Percentiles rank a stretch among this genome's conserved stretches.
Conservation (phyloP, 2,113 vertebrate genomes). For the Vulpes ferrilata region DNA sequence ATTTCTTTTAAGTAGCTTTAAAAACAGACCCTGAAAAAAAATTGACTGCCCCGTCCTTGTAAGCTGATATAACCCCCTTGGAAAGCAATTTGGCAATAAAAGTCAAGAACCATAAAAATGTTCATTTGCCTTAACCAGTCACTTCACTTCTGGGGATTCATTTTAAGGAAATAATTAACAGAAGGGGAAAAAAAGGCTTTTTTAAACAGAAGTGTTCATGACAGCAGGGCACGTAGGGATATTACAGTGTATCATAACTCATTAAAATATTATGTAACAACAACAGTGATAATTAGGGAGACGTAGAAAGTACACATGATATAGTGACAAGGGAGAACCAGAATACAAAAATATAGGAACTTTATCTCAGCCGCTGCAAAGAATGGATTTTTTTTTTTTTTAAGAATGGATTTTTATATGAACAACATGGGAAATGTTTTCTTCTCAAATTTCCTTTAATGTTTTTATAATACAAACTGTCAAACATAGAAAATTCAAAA, state of each 20-base stretch:
- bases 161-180: constrained; percentile 51
- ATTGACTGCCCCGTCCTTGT: not conserved
- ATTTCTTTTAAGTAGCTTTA: constrained; percentile 63
- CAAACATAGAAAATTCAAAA: constrained; percentile 14
- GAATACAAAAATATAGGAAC: not conserved
- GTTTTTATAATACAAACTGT: not conserved
- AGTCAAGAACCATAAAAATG: constrained; percentile 48
- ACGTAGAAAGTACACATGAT: not conserved
- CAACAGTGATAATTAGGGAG: not conserved
- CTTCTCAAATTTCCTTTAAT: not conserved
- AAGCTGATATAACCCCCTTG: constrained; percentile 35
- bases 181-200: not conserved
- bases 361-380: not conserved
- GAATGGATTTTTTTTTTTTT: not conserved
- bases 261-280: not conserved
- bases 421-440: constrained; percentile 11
- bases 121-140: constrained; percentile 21
- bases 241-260: not conserved
- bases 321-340: not conserved
- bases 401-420: not conserved
- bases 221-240: not conserved
- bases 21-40: constrained; percentile 41
- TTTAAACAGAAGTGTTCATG: not conserved
- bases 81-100: constrained; percentile 57
- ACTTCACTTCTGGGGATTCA: not conserved